A percentile compares a stretch with the other conserved stretches of the same genome.
phyloP scores from a whole-genome alignment of 2,113 vertebrate species.

The Psephotus haematonotus region DNA sequence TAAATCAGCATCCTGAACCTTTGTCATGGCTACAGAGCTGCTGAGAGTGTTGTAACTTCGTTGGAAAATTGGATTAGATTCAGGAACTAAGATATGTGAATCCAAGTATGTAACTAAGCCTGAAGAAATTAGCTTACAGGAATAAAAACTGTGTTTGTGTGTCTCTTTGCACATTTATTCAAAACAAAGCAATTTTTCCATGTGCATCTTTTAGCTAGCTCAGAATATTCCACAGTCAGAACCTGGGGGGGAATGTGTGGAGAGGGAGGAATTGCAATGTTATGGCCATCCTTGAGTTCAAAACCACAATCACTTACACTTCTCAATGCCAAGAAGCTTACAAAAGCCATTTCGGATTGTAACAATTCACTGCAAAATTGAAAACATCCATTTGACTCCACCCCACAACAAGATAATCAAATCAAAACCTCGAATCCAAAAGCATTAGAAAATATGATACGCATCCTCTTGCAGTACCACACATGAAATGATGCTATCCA shows the following conservation, averaged over 20 bases:
- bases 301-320: not conserved
- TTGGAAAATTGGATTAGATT: not conserved
- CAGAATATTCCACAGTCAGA: not conserved
- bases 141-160: not conserved
- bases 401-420: not conserved
- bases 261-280: not conserved
- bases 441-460: not conserved
- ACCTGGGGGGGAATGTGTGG: not conserved
- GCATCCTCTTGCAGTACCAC: not conserved
- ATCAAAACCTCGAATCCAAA: not conserved
- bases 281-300: not conserved
- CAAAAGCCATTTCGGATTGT: not conserved
- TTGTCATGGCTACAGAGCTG: not conserved
- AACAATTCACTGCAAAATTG: not conserved
- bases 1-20: not conserved
- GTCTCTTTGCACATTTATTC: not conserved
- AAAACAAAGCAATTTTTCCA: not conserved
- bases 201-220: not conserved
- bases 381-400: not conserved
- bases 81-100: not conserved
- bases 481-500: not conserved
- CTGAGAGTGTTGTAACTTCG: not conserved
- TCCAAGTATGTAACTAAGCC: not conserved
- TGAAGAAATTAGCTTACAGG: not conserved
- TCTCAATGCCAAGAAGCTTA: not conserved